Conservation (phyloP, 1,140 invertebrate species). For the Hypsibius dujardini region DNA sequence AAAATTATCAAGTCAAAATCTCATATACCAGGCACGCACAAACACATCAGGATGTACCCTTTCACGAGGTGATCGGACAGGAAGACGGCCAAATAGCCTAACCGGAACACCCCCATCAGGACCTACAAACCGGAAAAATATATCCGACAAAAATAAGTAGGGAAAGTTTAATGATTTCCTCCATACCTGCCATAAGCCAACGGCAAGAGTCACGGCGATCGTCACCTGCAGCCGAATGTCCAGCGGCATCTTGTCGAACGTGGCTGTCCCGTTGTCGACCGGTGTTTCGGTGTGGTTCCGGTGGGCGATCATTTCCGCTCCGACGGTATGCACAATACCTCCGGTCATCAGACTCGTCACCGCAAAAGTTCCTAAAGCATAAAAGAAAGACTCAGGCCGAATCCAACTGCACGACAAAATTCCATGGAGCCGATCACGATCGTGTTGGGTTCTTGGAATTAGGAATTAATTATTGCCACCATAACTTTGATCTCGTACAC, state of each 20-base stretch:
- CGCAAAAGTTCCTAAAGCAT: conserved; percentile 21
- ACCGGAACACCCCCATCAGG: conserved; percentile 31
- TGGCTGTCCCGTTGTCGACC: background rate
- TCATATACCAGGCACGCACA: background rate
- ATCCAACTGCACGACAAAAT: no score
- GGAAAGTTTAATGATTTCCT: background rate
- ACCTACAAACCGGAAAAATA: conserved; percentile 27
- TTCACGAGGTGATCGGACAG: conserved; percentile 35
- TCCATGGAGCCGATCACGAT: no score
- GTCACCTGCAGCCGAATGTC: conserved; percentile 13
- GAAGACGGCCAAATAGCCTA: conserved; percentile 36
- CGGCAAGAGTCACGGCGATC: conserved; percentile 17
- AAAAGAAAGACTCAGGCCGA: no score
- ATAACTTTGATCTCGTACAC: no score
- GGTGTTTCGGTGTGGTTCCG: background rate
- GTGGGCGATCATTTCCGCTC: background rate
- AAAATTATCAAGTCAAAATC: background rate
- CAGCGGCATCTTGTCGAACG: background rate
- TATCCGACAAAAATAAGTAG: background rate
- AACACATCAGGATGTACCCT: background rate
- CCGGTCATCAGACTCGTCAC: conserved; percentile 17
- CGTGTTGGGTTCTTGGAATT: no score
- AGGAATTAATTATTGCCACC: no score
- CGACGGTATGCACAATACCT: conserved; percentile 8
- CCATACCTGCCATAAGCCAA: conserved; percentile 17